Evolutionary conservation across 2,888 invertebrate species (phyloP).

Genomic region (Digitonthophagus gazella): DNA sequence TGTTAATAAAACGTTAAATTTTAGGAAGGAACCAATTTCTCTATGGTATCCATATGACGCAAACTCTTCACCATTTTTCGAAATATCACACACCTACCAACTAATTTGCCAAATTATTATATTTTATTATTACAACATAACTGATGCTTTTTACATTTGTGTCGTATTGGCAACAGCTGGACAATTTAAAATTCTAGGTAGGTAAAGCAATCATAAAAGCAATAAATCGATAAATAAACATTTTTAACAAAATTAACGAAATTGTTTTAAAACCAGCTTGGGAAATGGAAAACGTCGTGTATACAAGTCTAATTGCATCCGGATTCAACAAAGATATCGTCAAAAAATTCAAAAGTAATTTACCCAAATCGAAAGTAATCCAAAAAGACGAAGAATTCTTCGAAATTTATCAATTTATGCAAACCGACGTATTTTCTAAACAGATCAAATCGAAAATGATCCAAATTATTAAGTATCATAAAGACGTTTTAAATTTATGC

Average conservation of each 20-base stretch:
- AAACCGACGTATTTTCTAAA: neutral
- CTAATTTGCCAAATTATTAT: neutral
- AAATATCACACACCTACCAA: constrained; percentile 25
- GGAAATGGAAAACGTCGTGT: neutral
- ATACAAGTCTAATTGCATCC: neutral
- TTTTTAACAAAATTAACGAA: too few relatives aligned
- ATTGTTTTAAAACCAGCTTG: too few relatives aligned
- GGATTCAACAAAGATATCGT: neutral
- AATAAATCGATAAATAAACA: too few relatives aligned
- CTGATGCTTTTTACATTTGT: neutral
- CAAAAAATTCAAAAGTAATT: neutral
- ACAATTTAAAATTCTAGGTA: neutral
- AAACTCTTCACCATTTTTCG: constrained; percentile 21
- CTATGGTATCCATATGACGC: constrained; percentile 21
- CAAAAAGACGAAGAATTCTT: neutral
- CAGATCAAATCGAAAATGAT: neutral
- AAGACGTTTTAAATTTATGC: constrained; percentile 40
- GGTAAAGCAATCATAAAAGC: too few relatives aligned
- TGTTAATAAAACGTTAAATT: too few relatives aligned
- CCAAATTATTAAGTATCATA: constrained; percentile 40
- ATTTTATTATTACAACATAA: neutral
- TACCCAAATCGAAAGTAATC: neutral
- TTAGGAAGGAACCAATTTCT: constrained; percentile 16
- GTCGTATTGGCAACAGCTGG: neutral
- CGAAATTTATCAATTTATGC: neutral